Conservation (phyloP, 2,797 vertebrate genomes). For the Hephaestus fuliginosus region DNA sequence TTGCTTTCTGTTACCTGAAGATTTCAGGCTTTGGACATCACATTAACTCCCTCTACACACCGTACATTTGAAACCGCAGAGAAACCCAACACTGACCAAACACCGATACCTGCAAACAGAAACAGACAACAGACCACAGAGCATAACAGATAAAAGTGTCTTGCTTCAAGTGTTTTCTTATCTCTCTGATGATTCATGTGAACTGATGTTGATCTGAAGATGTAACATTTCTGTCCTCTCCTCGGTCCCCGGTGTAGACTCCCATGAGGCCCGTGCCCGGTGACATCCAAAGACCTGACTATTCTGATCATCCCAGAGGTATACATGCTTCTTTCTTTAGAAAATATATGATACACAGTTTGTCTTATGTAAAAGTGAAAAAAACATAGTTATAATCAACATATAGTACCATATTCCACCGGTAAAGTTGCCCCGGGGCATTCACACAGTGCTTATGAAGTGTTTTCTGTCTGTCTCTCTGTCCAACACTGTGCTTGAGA, state of each 20-base stretch:
- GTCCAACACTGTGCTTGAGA: too few species aligned
- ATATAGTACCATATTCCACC: too few species aligned
- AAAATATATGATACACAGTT: neutral
- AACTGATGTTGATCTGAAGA: neutral
- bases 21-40: neutral
- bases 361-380: neutral
- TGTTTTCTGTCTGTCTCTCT: neutral
- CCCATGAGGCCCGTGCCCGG: constrained; percentile 94
- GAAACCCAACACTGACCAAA: neutral
- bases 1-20: neutral
- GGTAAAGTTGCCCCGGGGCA: neutral
- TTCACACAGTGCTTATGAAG: neutral
- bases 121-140: neutral
- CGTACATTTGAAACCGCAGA: neutral
- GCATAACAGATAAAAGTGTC: neutral
- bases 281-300: constrained; percentile 98
- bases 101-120: neutral
- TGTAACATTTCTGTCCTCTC: constrained; percentile 22
- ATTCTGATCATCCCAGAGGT: constrained; percentile 99
- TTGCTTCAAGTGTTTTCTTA: neutral
- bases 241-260: constrained; percentile 84
- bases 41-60: neutral
- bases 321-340: constrained; percentile 63
- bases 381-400: neutral
- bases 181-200: constrained; percentile 4